These are phyloP conservation scores for Porphyrio hochstetteri DNA, from an alignment of 2,113 vertebrate species.

Conservation along the genomic window DNA sequence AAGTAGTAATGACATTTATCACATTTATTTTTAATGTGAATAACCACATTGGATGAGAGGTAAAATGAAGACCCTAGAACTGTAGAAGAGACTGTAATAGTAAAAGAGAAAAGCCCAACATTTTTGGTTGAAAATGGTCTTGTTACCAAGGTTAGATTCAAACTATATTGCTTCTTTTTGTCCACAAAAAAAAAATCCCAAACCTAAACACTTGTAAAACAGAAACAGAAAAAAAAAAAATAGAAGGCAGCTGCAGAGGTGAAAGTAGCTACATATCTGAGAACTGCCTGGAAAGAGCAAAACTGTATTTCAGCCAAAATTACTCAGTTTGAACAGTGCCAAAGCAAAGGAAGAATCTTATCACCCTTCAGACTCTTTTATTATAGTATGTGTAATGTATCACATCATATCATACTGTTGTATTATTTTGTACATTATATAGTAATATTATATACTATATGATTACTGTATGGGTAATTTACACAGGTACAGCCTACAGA, in stretches of 20 bases:
- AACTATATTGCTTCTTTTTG: not conserved
- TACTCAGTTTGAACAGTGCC: not conserved
- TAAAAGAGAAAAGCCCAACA: not conserved
- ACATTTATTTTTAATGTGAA: not conserved
- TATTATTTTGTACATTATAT: not conserved
- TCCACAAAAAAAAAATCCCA: not conserved
- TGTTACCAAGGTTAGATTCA: not conserved
- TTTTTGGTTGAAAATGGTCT: not conserved
- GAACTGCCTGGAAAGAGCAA: not conserved
- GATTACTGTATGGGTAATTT: not conserved
- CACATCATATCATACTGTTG: not conserved
- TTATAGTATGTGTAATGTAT: not conserved
- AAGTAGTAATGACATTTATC: not conserved
- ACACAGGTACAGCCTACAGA: not conserved
- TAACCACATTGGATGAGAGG: not conserved
- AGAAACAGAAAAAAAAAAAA: not conserved
- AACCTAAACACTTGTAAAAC: not conserved
- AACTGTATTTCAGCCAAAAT: not conserved
- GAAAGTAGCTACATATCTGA: not conserved
- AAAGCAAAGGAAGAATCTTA: not conserved
- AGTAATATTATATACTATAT: not conserved
- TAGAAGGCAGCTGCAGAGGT: not conserved
- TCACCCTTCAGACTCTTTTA: not conserved
- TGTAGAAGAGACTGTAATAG: not conserved
- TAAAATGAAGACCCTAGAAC: not conserved